These are phyloP conservation scores for Daubentonia madagascariensis DNA, from an alignment of 2,113 vertebrate species.

Conservation along the genomic window DNA sequence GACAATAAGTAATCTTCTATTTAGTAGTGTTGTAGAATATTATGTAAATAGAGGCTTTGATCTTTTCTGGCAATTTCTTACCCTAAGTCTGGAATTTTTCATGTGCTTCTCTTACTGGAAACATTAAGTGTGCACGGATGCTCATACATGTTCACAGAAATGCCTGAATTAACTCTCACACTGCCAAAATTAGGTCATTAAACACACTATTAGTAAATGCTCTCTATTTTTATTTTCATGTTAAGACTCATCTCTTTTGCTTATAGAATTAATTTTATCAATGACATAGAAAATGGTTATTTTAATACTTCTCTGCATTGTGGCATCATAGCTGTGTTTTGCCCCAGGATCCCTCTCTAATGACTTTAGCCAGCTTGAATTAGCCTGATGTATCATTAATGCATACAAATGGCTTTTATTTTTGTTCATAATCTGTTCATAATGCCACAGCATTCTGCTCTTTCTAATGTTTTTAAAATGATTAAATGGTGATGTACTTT, in stretches of 20 bases:
- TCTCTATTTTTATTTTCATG: neutral
- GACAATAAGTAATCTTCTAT: rapidly evolving
- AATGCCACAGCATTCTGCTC: constrained; percentile 62
- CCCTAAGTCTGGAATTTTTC: rapidly evolving
- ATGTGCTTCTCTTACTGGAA: neutral
- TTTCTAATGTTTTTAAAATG: constrained; percentile 58
- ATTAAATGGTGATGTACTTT: constrained; percentile 52
- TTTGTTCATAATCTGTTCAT: constrained; percentile 78
- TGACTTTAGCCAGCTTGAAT: constrained; percentile 82
- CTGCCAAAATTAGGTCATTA: neutral
- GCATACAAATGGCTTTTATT: constrained; percentile 84
- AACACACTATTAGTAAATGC: neutral
- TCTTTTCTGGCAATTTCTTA: neutral
- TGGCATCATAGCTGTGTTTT: constrained; percentile 70
- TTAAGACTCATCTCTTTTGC: constrained; percentile 4
- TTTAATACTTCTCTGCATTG: constrained; percentile 78
- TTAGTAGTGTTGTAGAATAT: rapidly evolving
- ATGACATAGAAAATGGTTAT: constrained; percentile 81
- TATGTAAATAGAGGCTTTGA: rapidly evolving
- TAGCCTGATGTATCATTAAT: constrained; percentile 83
- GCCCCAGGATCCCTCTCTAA: constrained; percentile 84
- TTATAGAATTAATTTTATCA: constrained; percentile 79
- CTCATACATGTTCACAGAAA: rapidly evolving
- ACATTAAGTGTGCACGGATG: rapidly evolving
- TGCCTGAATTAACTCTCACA: neutral